Percentiles rank a stretch among this genome's conserved stretches.
phyloP scores from a whole-genome alignment of 2,888 invertebrate genomes.

The Brachypalpus laphriformis region DNA sequence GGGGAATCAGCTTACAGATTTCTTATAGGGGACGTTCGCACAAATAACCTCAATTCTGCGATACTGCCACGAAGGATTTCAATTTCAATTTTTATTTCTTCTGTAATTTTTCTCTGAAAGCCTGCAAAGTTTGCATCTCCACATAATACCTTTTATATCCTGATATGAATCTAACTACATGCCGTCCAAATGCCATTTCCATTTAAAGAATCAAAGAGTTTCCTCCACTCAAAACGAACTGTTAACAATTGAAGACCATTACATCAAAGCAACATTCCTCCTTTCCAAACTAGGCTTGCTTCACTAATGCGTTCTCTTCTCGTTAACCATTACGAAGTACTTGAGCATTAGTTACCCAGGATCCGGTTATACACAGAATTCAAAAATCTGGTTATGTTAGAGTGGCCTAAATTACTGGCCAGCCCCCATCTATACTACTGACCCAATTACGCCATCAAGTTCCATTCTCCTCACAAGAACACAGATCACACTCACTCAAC shows the following conservation, averaged over 20 bases:
- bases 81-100: too few relatives aligned
- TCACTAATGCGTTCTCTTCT: constrained; percentile 26
- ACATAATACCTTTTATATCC: too few relatives aligned
- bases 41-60: too few relatives aligned
- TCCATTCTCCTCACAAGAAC: constrained; percentile 34
- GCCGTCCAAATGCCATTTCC: constrained; percentile 17
- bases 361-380: constrained; percentile 56
- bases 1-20: too few relatives aligned
- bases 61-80: too few relatives aligned
- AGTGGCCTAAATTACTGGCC: constrained; percentile 55
- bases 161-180: background rate
- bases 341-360: constrained; percentile 29
- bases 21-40: too few relatives aligned
- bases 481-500: constrained; percentile 62
- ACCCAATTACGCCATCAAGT: constrained; percentile 48
- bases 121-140: too few relatives aligned
- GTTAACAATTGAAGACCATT: constrained; percentile 33
- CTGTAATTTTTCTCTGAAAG: too few relatives aligned
- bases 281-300: constrained; percentile 27
- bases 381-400: constrained; percentile 42
- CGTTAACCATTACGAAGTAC: constrained; percentile 14
- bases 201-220: constrained; percentile 32
- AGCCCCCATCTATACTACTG: constrained; percentile 52
- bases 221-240: constrained; percentile 17
- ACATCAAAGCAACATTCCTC: constrained; percentile 59